phyloP scores from a whole-genome alignment of 2,113 vertebrate species.

The Cottus gobio region DNA sequence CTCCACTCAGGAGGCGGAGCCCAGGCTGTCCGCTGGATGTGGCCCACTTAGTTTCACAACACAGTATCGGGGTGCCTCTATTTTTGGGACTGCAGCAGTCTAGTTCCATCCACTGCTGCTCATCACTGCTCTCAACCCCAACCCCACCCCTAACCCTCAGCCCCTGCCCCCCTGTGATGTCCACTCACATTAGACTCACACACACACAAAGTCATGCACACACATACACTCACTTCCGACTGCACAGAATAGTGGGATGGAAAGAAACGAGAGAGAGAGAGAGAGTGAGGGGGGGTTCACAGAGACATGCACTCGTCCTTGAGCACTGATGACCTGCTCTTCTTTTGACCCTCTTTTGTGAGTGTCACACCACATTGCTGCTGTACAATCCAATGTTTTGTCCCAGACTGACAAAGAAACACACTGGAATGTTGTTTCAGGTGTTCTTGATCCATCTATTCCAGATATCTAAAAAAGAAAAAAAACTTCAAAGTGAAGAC shows the following conservation, averaged over 20 bases:
- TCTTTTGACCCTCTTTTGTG: constrained; percentile 40
- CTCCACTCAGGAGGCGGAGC: background rate
- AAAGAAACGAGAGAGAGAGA: constrained; percentile 56
- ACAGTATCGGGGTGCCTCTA: constrained; percentile 53
- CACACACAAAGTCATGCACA: constrained; percentile 18
- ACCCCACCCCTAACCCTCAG: constrained; percentile 57
- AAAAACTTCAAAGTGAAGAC: constrained; percentile 15
- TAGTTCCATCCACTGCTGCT: constrained; percentile 50
- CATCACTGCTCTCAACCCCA: constrained; percentile 48
- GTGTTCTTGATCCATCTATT: constrained; percentile 36
- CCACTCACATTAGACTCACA: constrained; percentile 73
- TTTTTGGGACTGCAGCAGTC: constrained; percentile 70
- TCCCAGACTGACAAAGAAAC: constrained; percentile 27
- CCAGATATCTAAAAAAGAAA: constrained; percentile 25
- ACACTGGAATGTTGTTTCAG: constrained; percentile 29
- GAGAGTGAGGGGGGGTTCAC: constrained; percentile 39
- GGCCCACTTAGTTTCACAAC: constrained; percentile 43
- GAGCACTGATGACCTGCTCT: constrained; percentile 54
- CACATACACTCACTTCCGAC: constrained; percentile 7
- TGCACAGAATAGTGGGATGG: constrained; percentile 45
- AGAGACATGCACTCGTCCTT: constrained; percentile 66
- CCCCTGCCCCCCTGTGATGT: constrained; percentile 55
- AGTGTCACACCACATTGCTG: constrained; percentile 15
- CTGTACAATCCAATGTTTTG: constrained; percentile 43
- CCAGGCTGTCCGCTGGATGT: constrained; percentile 21